phyloP scores from a whole-genome alignment of 2,113 vertebrate species.

The Gobiocypris rarus region DNA sequence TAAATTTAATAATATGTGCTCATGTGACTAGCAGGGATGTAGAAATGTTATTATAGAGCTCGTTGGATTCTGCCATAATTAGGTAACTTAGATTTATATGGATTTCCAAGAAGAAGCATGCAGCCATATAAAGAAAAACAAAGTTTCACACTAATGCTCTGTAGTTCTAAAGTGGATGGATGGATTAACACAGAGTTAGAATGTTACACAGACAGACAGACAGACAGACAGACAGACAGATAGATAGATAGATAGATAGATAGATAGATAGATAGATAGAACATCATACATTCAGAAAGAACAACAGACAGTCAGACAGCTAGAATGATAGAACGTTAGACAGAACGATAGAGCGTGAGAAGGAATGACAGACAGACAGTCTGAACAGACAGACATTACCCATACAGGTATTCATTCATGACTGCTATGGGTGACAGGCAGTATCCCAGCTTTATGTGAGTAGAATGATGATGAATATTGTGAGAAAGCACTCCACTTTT shows the following conservation, averaged over 20 bases:
- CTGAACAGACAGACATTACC: background rate
- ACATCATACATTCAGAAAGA: too few species aligned
- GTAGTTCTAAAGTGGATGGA: background rate
- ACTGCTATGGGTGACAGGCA: slow-evolving; percentile 11
- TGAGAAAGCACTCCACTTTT: slow-evolving; percentile 35
- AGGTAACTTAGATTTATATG: slow-evolving; percentile 20
- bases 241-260: background rate
- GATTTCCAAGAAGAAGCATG: slow-evolving; percentile 25
- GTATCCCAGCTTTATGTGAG: slow-evolving; percentile 3
- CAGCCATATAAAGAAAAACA: background rate
- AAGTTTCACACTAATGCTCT: background rate
- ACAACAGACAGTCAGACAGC: background rate
- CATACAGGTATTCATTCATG: background rate
- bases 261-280: background rate
- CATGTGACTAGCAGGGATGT: slow-evolving; percentile 11
- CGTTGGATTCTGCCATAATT: background rate
- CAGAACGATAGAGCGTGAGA: background rate
- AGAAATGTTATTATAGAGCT: slow-evolving; percentile 13
- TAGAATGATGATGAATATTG: slow-evolving; percentile 9
- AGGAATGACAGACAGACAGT: background rate
- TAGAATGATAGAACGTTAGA: background rate
- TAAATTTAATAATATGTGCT: slow-evolving; percentile 31
- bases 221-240: background rate
- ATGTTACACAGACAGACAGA: background rate
- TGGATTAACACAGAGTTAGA: background rate